phyloP scores from a whole-genome alignment of 2,888 invertebrate genomes.

The Drosophila rubida region DNA sequence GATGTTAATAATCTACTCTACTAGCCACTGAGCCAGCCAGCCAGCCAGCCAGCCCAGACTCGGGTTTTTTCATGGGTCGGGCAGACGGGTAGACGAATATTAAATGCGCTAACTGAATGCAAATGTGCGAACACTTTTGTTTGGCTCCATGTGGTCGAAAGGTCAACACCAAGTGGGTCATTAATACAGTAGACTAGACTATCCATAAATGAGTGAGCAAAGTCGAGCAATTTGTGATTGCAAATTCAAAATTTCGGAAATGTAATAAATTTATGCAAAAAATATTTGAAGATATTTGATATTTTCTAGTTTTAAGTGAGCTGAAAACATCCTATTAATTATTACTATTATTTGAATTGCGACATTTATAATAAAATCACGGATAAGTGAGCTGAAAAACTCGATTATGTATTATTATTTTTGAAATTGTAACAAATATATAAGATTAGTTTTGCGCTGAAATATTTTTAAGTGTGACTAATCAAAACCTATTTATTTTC shows the following conservation, averaged over 20 bases:
- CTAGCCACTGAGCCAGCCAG: not conserved
- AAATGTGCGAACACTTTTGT: slow-evolving; percentile 10
- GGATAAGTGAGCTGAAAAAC: no score
- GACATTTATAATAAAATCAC: no score
- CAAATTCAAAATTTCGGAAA: no score
- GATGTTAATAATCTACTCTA: slow-evolving; percentile 52
- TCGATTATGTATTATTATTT: not conserved
- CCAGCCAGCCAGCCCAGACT: not conserved
- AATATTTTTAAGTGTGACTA: no score
- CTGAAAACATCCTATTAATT: no score
- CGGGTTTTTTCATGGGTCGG: not conserved
- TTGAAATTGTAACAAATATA: not conserved
- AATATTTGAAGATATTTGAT: no score
- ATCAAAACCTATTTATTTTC: no score
- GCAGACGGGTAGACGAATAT: slow-evolving; percentile 3
- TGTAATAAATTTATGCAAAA: not conserved
- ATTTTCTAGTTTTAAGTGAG: no score
- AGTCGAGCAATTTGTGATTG: not conserved
- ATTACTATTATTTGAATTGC: no score
- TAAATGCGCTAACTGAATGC: slow-evolving; percentile 15
- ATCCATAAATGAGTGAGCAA: not conserved
- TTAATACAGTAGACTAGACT: not conserved
- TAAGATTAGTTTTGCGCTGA: not conserved
- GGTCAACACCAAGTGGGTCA: slow-evolving; percentile 1
- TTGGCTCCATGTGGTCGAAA: not conserved